Base-by-base conservation (phyloP, 2,888 invertebrate genomes). In the Pterostichus madidus region DNA sequence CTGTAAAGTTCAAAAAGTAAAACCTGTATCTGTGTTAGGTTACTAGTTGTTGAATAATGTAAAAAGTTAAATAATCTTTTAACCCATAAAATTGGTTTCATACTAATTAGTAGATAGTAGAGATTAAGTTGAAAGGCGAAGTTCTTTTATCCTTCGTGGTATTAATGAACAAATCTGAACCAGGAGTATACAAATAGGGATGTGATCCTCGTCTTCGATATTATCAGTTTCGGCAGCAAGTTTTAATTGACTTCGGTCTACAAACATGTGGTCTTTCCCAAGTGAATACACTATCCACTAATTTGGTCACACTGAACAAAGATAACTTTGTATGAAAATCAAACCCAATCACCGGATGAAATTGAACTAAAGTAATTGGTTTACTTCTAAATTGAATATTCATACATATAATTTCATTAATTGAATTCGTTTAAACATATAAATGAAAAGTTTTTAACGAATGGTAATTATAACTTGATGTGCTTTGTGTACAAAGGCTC, bases 201-300 rank as follows among this genome's bases (percentile, higher is more conserved):
- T 71, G 44, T 15, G 11, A 32, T 31, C 61, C 61, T 61, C n/a
- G 31, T 61, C 68, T 71, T 44, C 68, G 44, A 71, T 71, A 44
- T 71, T 71, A 71, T 71, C 68, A 71, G 44, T 11, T 44, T 24
- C 68, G 15, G 46, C 5, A 71, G 68, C 44, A 71, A 71, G 44
- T 71, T 71, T 71, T 71, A 71, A 71, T 71, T 71, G 68, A 71
- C 46, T 71, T 71, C 39, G 44, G 68, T 44, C 2, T 71, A 71
- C 39, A 39, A 71, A 71, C 68, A 71, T 13, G 68, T 44, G 68
- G 68, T 44, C 44, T 11, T 71, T 71, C 44, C 44, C 17, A 5
- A 44, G 44, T 11, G 68, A 13, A 64, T 15, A 61, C 11, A 61
- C 32, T 31, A 8, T 68, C 0, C 15, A 68, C 68, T 39, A 68